Evolutionary conservation across 1,140 invertebrate species (phyloP).

Genomic region (Drosophila guanche): DNA sequence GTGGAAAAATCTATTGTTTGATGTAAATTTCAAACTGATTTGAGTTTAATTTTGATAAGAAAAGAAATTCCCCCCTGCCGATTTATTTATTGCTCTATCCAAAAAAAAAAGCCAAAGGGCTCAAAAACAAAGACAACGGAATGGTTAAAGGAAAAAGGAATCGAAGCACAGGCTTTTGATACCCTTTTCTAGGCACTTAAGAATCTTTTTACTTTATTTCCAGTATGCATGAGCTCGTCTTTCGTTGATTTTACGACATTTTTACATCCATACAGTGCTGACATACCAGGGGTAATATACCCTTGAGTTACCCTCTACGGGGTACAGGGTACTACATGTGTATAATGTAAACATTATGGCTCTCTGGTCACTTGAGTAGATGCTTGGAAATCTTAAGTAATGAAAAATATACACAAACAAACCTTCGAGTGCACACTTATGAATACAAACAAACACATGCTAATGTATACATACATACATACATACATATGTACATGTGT

Average conservation of each 20-base stretch:
- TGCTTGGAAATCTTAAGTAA: conserved; percentile 18
- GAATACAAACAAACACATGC: background rate
- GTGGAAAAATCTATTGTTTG: background rate
- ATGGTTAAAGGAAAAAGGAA: no score
- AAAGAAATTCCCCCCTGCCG: no score
- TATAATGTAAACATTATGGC: conserved; percentile 1
- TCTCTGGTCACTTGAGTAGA: conserved; percentile 8
- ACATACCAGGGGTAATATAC: conserved; percentile 2
- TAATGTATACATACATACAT: background rate
- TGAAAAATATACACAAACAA: conserved; percentile 20
- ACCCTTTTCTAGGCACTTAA: no score
- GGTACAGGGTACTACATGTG: background rate
- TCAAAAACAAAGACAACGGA: no score
- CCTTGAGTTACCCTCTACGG: background rate
- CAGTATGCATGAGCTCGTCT: no score
- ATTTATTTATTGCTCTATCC: conserved; percentile 1
- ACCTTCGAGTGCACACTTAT: conserved; percentile 21
- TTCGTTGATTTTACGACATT: no score
- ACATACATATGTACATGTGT: background rate
- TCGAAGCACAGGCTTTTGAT: no score
- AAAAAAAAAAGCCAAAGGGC: no score
- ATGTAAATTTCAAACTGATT: conserved; percentile 4
- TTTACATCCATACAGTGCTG: no score
- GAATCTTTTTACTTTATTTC: no score
- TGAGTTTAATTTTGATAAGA: background rate